Evolutionary conservation across 2,888 invertebrate species (phyloP).

Genomic region (Homarus gammarus): DNA sequence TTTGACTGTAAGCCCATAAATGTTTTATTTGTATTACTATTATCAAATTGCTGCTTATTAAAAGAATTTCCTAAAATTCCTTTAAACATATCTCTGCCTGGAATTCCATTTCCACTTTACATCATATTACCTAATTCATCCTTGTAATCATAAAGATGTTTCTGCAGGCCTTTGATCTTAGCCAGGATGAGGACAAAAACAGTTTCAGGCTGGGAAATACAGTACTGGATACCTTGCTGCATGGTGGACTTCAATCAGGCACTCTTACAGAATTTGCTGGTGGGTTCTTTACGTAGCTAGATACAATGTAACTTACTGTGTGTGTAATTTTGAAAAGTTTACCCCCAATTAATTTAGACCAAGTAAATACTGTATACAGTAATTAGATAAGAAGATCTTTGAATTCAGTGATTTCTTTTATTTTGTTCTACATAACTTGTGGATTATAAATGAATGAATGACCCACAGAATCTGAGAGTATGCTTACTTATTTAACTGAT

Average conservation of each 20-base stretch:
- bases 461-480: no score
- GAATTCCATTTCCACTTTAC: background rate
- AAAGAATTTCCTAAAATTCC: background rate
- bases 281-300: background rate
- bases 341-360: background rate
- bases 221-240: conserved; percentile 40
- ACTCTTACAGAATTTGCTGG: conserved; percentile 63
- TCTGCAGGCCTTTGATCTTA: conserved; percentile 39
- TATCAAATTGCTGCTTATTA: background rate
- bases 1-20: conserved; percentile 35
- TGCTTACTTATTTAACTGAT: no score
- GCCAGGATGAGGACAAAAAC: conserved; percentile 18
- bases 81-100: background rate
- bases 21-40: background rate
- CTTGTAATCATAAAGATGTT: no score
- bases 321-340: background rate
- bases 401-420: no score
- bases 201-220: conserved; percentile 36
- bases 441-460: no score
- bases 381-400: no score
- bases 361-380: no score
- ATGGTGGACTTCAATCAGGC: conserved; percentile 56
- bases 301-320: background rate
- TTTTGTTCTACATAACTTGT: no score
- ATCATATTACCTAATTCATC: background rate